These are phyloP conservation scores for Coenonympha glycerion DNA, from an alignment of 2,888 invertebrate genomes.

Conservation along the genomic window DNA sequence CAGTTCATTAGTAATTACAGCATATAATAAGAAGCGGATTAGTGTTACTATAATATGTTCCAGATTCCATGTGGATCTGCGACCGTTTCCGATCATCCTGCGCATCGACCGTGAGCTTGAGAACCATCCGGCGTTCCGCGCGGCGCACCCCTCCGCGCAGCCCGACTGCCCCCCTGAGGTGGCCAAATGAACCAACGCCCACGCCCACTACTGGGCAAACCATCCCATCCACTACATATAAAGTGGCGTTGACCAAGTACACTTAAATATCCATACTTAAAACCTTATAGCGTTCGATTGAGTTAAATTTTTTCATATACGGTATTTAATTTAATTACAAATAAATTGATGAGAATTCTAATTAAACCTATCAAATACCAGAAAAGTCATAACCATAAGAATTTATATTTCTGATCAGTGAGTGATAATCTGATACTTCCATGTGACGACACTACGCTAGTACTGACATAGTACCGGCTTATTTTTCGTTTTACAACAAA, in stretches of 20 bases:
- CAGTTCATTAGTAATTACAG: too few species aligned
- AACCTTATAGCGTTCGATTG: background rate
- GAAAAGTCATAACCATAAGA: too few species aligned
- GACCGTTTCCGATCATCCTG: conserved; percentile 91
- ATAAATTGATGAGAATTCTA: too few species aligned
- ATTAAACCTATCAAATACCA: too few species aligned
- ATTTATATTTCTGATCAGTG: too few species aligned
- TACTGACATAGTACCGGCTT: too few species aligned
- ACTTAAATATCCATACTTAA: conserved; percentile 5
- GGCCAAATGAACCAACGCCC: conserved; percentile 75
- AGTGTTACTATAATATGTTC: conserved; percentile 27
- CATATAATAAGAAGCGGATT: conserved; percentile 14
- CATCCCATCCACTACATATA: conserved; percentile 12
- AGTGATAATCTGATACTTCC: too few species aligned
- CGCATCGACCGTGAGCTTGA: conserved; percentile 90
- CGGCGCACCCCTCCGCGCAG: conserved; percentile 93
- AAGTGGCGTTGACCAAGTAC: background rate
- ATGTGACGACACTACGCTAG: too few species aligned
- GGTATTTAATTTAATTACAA: too few species aligned
- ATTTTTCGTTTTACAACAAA: too few species aligned
- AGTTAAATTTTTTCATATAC: background rate
- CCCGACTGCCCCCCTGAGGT: conserved; percentile 96
- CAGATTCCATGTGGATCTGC: conserved; percentile 94
- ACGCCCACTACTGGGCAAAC: conserved; percentile 8
- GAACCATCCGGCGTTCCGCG: conserved; percentile 92